Conservation (phyloP, 2,888 invertebrate genomes). For the Noctua comes region DNA sequence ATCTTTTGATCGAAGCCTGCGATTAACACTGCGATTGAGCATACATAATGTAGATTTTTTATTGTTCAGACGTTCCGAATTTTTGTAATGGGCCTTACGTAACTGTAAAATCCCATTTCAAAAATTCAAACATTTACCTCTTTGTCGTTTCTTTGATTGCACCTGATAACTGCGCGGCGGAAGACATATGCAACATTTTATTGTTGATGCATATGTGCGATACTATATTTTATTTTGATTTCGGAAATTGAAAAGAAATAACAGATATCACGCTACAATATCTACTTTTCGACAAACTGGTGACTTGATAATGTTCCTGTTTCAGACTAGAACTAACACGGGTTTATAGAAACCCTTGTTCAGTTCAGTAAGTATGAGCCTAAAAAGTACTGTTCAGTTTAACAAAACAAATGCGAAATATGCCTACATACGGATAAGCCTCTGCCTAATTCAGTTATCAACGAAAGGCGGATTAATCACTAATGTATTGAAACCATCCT, state of each 20-base stretch:
- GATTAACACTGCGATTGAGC: constrained; percentile 82
- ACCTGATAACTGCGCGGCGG: constrained; percentile 57
- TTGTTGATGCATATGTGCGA: constrained; percentile 45
- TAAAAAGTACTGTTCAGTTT: not conserved
- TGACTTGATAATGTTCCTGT: not conserved
- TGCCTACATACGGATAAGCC: too few species aligned
- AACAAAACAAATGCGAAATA: not conserved
- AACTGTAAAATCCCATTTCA: constrained; percentile 78
- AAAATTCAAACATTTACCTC: constrained; percentile 56
- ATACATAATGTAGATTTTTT: constrained; percentile 79
- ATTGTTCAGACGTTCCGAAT: constrained; percentile 78
- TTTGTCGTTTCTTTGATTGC: constrained; percentile 64
- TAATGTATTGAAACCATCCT: not conserved
- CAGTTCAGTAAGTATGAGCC: not conserved
- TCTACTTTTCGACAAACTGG: not conserved
- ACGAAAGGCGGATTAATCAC: not conserved
- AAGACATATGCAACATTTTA: constrained; percentile 61
- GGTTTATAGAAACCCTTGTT: too few species aligned
- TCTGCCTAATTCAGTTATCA: not conserved
- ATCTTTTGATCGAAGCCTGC: constrained; percentile 83
- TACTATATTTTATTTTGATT: constrained; percentile 28
- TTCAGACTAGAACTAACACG: not conserved
- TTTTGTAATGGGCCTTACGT: constrained; percentile 73
- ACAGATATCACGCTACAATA: not conserved
- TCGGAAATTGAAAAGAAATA: constrained; percentile 1